Percentiles rank a stretch among this genome's conserved stretches.
Conservation (phyloP, 2,797 vertebrate genomes). For the Phrynocephalus vlangalii region DNA sequence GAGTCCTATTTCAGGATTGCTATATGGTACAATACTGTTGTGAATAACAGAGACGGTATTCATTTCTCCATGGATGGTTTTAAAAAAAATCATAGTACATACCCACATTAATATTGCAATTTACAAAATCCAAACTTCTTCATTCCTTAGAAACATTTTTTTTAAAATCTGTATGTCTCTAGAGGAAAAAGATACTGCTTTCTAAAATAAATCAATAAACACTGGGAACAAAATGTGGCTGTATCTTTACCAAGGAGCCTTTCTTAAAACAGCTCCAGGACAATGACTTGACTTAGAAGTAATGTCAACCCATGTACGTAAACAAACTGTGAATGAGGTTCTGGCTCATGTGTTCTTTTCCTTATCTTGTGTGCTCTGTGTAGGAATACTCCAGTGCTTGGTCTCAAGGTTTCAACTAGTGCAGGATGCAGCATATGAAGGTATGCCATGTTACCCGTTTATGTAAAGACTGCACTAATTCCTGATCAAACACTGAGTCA, state of each 20-base stretch:
- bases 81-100: not conserved
- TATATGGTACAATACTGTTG: no score
- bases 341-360: not conserved
- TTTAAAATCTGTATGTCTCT: not conserved
- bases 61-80: not conserved
- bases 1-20: no score
- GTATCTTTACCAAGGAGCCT: not conserved
- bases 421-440: no score
- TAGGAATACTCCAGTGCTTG: no score
- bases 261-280: not conserved
- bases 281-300: not conserved
- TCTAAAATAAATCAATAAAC: conserved; percentile 2
- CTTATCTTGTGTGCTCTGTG: not conserved
- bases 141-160: not conserved
- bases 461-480: no score
- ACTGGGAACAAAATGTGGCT: not conserved
- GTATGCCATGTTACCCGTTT: no score
- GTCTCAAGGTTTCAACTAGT: no score
- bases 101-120: not conserved
- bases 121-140: not conserved
- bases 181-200: not conserved
- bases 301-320: not conserved
- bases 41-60: not conserved
- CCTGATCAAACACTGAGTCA: no score
- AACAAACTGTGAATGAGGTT: not conserved